A percentile compares a stretch with the other conserved stretches of the same genome.
Evolutionary conservation across 2,888 invertebrate species (phyloP).

Genomic region (Drosophila mimetica): DNA sequence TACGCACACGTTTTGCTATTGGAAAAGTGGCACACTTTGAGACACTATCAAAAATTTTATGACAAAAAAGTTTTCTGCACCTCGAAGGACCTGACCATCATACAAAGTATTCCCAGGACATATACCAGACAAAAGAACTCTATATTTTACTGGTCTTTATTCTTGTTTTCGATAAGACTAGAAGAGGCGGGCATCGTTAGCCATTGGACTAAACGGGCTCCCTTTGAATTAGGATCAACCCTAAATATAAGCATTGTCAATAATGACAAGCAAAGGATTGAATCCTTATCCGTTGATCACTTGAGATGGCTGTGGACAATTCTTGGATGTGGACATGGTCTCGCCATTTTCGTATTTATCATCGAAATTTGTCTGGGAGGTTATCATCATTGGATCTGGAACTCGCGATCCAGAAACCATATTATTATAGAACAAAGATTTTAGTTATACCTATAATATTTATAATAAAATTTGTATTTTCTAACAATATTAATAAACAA

Average conservation of each 20-base stretch:
- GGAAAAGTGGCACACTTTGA: background rate
- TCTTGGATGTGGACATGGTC: background rate
- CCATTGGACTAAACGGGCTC: background rate
- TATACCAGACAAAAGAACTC: background rate
- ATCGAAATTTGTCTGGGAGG: background rate
- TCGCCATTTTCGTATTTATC: background rate
- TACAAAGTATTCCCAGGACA: background rate
- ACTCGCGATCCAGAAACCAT: background rate
- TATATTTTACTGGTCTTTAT: background rate
- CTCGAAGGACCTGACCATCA: background rate
- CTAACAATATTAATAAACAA: too few relatives aligned
- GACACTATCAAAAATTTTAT: background rate
- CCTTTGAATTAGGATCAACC: fast-evolving
- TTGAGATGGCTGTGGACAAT: constrained; percentile 6
- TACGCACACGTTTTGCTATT: background rate
- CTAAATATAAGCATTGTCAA: background rate
- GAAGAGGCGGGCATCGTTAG: constrained; percentile 2
- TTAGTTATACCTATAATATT: too few relatives aligned
- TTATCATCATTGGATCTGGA: background rate
- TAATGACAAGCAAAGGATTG: background rate
- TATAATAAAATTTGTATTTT: too few relatives aligned
- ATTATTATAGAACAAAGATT: background rate
- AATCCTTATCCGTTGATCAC: background rate
- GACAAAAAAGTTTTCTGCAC: background rate
- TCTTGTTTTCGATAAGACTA: background rate